Percentiles rank a stretch among this genome's conserved stretches.
These are phyloP conservation scores for Delichon dasypus DNA, from an alignment of 2,797 vertebrate genomes.

Conservation along the genomic window DNA sequence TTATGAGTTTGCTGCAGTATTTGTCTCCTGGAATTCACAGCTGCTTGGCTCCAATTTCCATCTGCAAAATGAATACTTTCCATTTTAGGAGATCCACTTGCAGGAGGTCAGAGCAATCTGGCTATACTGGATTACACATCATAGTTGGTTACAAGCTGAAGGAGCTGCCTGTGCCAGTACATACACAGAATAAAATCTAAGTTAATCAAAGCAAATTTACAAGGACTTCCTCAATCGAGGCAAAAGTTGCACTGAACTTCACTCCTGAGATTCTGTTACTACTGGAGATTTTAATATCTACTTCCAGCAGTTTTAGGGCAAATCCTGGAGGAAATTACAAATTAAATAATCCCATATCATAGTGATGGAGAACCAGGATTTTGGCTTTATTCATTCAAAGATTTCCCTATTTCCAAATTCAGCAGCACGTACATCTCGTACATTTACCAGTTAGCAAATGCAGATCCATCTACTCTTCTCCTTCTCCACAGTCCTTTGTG, in stretches of 20 bases:
- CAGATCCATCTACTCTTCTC: background rate
- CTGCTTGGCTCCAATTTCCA: constrained; percentile 46
- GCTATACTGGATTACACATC: background rate
- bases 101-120: constrained; percentile 19
- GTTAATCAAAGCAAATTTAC: background rate
- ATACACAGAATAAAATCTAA: background rate
- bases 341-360: background rate
- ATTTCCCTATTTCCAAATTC: background rate
- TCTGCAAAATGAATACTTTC: constrained; percentile 43
- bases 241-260: background rate
- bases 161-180: background rate
- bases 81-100: constrained; percentile 38
- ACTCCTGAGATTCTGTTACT: background rate
- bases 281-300: background rate
- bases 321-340: background rate
- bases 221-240: background rate
- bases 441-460: background rate
- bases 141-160: background rate
- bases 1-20: constrained; percentile 4
- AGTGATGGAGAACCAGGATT: background rate
- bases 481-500: background rate
- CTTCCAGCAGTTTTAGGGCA: background rate
- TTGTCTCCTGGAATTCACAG: constrained; percentile 40
- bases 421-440: background rate
- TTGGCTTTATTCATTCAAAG: background rate